phyloP scores from a whole-genome alignment of 2,113 vertebrate species.

The Coracopsis vasa region DNA sequence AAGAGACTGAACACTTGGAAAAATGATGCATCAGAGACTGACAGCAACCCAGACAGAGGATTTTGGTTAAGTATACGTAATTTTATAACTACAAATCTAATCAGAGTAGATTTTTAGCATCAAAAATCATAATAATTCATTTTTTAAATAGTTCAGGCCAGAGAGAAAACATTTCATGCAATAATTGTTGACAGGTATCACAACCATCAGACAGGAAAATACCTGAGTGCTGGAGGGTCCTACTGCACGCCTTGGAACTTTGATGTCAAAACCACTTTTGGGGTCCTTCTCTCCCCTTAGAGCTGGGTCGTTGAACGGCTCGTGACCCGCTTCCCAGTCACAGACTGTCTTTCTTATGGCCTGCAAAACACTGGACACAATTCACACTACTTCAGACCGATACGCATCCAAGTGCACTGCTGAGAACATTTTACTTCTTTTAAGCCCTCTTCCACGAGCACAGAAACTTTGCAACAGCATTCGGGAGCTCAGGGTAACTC shows the following conservation, averaged over 20 bases:
- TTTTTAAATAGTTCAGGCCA: neutral
- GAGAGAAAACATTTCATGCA: neutral
- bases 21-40: neutral
- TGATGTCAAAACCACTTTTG: slow-evolving; percentile 90
- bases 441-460: neutral
- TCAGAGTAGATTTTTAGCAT: neutral
- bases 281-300: slow-evolving; percentile 88
- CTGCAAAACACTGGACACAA: slow-evolving; percentile 81
- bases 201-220: slow-evolving; percentile 5
- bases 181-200: neutral
- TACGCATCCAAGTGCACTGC: rapidly evolving
- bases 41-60: slow-evolving; percentile 1
- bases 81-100: neutral
- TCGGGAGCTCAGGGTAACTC: rapidly evolving
- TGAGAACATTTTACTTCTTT: neutral
- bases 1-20: neutral
- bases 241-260: slow-evolving; percentile 86
- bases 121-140: neutral
- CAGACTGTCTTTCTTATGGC: slow-evolving; percentile 90
- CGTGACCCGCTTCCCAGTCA: slow-evolving; percentile 85
- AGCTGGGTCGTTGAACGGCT: slow-evolving; percentile 87
- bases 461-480: neutral
- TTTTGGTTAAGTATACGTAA: neutral
- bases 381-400: neutral
- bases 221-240: slow-evolving; percentile 91